Conservation (phyloP, 2,113 vertebrate species). For the Orientallactaga bullata region DNA sequence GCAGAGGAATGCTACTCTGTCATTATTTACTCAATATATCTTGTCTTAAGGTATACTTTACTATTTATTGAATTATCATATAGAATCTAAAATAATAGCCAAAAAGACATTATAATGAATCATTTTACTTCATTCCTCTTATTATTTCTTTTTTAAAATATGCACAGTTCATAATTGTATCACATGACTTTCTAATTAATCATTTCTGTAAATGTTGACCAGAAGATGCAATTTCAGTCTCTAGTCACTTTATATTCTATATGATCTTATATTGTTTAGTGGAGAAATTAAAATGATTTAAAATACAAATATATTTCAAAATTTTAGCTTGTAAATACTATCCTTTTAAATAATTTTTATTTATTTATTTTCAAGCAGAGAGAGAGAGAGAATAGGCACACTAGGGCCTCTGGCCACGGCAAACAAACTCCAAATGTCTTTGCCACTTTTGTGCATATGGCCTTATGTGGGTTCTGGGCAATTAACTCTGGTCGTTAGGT, state of each 20-base stretch:
- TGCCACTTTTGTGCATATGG: no score
- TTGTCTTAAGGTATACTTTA: conserved; percentile 25
- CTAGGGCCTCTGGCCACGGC: no score
- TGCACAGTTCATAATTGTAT: background rate
- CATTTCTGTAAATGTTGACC: conserved; percentile 36
- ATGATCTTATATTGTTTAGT: background rate
- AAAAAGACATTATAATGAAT: background rate
- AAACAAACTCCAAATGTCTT: background rate
- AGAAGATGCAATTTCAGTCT: background rate
- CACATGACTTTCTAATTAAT: conserved; percentile 7
- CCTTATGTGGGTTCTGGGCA: no score
- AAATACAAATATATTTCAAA: conserved; percentile 39
- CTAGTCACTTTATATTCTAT: conserved; percentile 25
- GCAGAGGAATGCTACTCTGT: background rate
- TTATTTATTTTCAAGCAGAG: no score
- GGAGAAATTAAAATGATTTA: conserved; percentile 14
- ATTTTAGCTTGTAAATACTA: conserved; percentile 12
- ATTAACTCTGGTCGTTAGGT: no score
- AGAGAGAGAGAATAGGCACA: no score
- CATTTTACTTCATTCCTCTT: conserved; percentile 10
- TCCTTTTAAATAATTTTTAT: background rate
- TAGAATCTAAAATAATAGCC: background rate
- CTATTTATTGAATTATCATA: conserved; percentile 25
- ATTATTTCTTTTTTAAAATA: conserved; percentile 34
- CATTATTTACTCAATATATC: background rate